These are phyloP conservation scores for Hypotaenidia okinawae DNA, from an alignment of 2,797 vertebrate species.

Conservation along the genomic window DNA sequence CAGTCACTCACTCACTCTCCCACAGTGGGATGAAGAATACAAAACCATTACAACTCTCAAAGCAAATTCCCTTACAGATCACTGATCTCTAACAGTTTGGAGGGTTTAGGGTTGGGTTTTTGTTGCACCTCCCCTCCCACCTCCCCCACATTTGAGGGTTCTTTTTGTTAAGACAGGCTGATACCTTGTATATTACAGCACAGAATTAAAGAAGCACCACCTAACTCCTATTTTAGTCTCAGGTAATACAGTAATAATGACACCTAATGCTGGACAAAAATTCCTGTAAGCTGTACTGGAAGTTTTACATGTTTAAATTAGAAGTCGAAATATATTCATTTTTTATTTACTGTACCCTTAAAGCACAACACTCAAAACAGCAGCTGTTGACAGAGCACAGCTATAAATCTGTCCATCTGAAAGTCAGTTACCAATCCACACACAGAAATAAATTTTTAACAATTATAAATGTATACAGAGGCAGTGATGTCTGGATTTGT, in stretches of 20 bases:
- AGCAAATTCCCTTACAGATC: not conserved
- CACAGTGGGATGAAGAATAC: not conserved
- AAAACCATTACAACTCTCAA: not conserved
- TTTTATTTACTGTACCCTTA: not conserved
- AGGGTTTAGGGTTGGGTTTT: not conserved
- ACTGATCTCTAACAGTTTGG: not conserved
- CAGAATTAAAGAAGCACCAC: not conserved
- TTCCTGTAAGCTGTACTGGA: not conserved
- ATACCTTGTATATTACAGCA: not conserved
- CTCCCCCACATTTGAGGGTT: not conserved
- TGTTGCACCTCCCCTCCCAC: too few species aligned
- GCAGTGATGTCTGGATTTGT: not conserved
- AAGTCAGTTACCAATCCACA: not conserved
- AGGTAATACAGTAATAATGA: not conserved
- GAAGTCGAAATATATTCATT: not conserved
- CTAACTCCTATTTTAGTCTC: not conserved
- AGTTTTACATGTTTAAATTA: not conserved
- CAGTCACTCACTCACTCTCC: not conserved
- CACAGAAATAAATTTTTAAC: not conserved
- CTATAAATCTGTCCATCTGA: not conserved
- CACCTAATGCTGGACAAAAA: not conserved
- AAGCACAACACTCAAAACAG: not conserved
- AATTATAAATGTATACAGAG: not conserved
- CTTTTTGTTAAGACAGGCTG: not conserved
- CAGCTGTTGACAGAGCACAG: not conserved